Conservation (phyloP, 1,140 invertebrate species). For the Drosophila azteca region DNA sequence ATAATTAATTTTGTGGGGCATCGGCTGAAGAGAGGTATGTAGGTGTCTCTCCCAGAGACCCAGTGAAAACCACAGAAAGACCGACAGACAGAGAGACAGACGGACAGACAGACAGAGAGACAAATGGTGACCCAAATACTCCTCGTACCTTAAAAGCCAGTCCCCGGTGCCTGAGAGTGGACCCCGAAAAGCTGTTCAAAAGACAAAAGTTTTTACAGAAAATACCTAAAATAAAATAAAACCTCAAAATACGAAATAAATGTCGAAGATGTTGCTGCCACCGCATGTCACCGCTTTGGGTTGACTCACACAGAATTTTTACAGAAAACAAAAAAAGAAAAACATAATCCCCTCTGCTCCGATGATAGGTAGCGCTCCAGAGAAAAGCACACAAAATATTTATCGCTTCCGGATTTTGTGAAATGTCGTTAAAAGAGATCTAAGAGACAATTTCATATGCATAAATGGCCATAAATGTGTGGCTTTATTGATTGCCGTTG, state of each 20-base stretch:
- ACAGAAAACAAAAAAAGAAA: constrained; percentile 8
- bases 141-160: constrained; percentile 39
- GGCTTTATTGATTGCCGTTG: constrained; percentile 56
- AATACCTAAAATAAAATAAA: constrained; percentile 37
- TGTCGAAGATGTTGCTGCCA: constrained; percentile 47
- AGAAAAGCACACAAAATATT: constrained; percentile 59
- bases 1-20: constrained; percentile 74
- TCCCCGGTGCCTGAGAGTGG: neutral
- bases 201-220: constrained; percentile 42
- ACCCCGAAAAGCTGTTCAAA: constrained; percentile 25
- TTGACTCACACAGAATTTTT: constrained; percentile 1
- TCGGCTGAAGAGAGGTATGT: constrained; percentile 35
- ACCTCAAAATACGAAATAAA: constrained; percentile 24
- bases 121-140: constrained; percentile 59
- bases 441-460: constrained; percentile 69
- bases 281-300: constrained; percentile 41
- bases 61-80: constrained; percentile 5
- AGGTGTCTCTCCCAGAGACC: constrained; percentile 15
- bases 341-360: constrained; percentile 21
- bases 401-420: constrained; percentile 77
- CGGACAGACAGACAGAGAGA: constrained; percentile 28
- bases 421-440: constrained; percentile 67
- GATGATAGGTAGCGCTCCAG: constrained; percentile 49
- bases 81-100: constrained; percentile 19
- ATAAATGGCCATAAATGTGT: constrained; percentile 64